Evolutionary conservation across 2,113 vertebrate genomes (phyloP), one percentile per base, ranked within the genome.

Genomic region (Taxidea taxus): DNA sequence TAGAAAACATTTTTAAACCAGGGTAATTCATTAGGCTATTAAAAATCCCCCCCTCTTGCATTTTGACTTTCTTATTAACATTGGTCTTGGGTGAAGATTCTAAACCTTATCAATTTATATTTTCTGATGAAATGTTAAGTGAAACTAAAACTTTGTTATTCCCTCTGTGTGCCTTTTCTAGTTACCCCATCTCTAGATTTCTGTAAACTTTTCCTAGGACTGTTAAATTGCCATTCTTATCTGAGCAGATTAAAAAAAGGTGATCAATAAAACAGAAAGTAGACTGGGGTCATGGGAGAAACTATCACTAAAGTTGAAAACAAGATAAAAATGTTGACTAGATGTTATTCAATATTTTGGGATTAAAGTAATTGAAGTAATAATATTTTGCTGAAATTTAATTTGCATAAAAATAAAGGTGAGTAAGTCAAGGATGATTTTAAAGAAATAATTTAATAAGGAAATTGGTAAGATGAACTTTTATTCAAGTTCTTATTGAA

Each of bases 301-400:
- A 74, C 11, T 74, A 87, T 78, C 96, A 77, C 70, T 97, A 72
- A 54, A 34, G 64, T 25, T 96, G 92, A 96, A 96, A 95, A 94
- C 23, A 83, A 62, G 15, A 96, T 96, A 95, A 97, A 96, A 95
- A 70, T 89, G n/a, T 94, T 95, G 87, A 78, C 20, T 85, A 64
- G 25, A 47, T 91, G 12, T 91, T 95, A 93, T 66, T 58, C 23
- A 15, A 9, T 95, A 92, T 89, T 84, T 93, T 25, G 58, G 49
- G 29, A n/a, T 85, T 96, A 72, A 84, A 92, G 87, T 68, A 9
- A 80, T 56, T 64, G 47, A 20, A 27, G 37, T 77, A 21, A 49
- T 86, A 95, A 64, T 42, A 90, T 90, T 96, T 96, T 97, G 2
- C 42, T 90, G 21, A 94, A 95, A 87, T 70, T 93, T 89, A 92